These are phyloP conservation scores for Chondrosia reniformis DNA, from an alignment of 37 sponge, comb jelly and placozoan genomes.

Conservation along the genomic window DNA sequence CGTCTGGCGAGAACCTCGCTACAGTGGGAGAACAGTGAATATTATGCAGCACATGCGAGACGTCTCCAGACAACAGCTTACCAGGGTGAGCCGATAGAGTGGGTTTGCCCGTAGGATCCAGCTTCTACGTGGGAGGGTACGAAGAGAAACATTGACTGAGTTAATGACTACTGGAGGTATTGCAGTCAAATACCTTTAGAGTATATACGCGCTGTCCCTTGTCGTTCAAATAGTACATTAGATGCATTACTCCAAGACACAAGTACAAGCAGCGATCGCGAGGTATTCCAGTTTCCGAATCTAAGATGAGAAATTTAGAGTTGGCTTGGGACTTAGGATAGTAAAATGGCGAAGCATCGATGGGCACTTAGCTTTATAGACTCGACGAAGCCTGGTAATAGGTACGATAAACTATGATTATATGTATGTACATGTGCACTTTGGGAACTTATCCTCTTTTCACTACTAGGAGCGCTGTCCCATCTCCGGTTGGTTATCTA, in stretches of 20 bases:
- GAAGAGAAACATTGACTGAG: not conserved
- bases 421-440: too few species aligned
- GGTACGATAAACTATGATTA: too few species aligned
- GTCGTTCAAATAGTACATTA: conserved; percentile 91
- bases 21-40: not conserved
- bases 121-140: conserved; percentile 44
- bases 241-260: conserved; percentile 86
- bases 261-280: too few species aligned
- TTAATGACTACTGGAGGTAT: not conserved
- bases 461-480: too few species aligned
- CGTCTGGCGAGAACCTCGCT: conserved; percentile 97
- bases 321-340: too few species aligned
- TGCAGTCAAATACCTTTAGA: conserved; percentile 51
- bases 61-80: conserved; percentile 4
- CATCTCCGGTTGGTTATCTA: too few species aligned
- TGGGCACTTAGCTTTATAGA: too few species aligned
- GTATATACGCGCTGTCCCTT: conserved; percentile 92
- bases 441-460: too few species aligned
- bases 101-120: conserved; percentile 71
- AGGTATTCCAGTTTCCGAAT: too few species aligned
- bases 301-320: too few species aligned
- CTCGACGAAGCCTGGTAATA: too few species aligned
- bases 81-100: conserved; percentile 97
- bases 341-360: too few species aligned
- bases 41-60: not conserved